Evolutionary conservation across 2,888 invertebrate species (phyloP).

Genomic region (Erebia aethiops): DNA sequence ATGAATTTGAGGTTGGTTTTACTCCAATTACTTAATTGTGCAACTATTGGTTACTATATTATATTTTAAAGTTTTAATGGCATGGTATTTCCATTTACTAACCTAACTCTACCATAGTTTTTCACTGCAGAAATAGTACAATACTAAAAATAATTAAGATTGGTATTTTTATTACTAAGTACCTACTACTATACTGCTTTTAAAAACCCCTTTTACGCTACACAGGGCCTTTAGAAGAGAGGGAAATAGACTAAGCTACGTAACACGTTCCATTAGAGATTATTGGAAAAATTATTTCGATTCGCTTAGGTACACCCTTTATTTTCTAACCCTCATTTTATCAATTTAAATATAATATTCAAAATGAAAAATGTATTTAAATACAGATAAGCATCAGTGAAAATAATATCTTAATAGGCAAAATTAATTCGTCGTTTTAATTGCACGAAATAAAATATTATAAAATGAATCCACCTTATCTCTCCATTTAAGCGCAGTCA

Average conservation of each 20-base stretch:
- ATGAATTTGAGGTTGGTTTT: too few species aligned
- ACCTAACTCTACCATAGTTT: too few species aligned
- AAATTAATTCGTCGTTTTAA: slow-evolving; percentile 74
- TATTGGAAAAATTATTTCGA: not conserved
- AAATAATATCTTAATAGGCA: slow-evolving; percentile 78
- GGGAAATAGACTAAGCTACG: not conserved
- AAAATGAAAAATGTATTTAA: slow-evolving; percentile 52
- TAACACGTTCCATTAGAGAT: not conserved
- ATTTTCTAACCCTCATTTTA: slow-evolving; percentile 40
- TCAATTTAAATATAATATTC: slow-evolving; percentile 52
- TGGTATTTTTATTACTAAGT: too few species aligned
- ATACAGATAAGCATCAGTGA: slow-evolving; percentile 62
- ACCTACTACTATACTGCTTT: too few species aligned
- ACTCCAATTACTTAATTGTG: too few species aligned
- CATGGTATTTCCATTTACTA: too few species aligned
- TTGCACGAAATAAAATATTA: slow-evolving; percentile 74
- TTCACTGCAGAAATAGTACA: too few species aligned
- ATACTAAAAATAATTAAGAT: too few species aligned
- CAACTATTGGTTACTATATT: too few species aligned
- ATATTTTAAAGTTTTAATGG: too few species aligned
- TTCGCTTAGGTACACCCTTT: slow-evolving; percentile 24
- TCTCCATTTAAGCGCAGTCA: slow-evolving; percentile 70
- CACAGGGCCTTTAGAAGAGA: too few species aligned
- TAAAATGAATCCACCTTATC: slow-evolving; percentile 68
- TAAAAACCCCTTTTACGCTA: too few species aligned